Evolutionary conservation across 1,140 invertebrate species (phyloP), one percentile per base, ranked within the genome.

Genomic region (Drosophila asahinai): DNA sequence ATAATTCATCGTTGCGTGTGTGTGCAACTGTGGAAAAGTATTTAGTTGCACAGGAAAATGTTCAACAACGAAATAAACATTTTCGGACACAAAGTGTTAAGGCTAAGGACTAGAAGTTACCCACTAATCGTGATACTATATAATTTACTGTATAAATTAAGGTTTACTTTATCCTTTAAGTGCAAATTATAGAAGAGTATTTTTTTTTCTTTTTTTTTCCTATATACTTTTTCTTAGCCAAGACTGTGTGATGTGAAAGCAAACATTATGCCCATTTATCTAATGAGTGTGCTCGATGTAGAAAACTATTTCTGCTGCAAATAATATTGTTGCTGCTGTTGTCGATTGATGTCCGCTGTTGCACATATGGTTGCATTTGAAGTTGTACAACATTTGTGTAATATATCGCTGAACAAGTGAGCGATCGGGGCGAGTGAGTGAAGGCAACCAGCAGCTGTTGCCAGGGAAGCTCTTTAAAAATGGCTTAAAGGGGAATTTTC

Each of bases 11-110:
- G 33, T 63, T 59, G 65, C 57, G 65, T 15, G 47, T 70, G 59
- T 15, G 47, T 72, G 45, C 49, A 33, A 52, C 45, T 60, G 77
- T 63, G 47, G 68, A 66, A 78, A 64, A 74, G 67, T 77, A 70
- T 81, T 81, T 58, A 51, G 63, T 77, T 77, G 72, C 77, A 80
- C 15, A 71, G 43, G 63, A 65, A 72, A 76, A 67, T 71, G 57
- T 78, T 76, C 25, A 66, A 66, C 75, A 66, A 55, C 60, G 48
- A 74, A 66, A 66, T 79, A 66, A 77, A 68, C 19, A 52, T 52
- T 66, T 48, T 47, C 14, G 55, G 43, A 40, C 38, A 61, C n/a
- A 30, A 8, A 45, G 15, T 17, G 36, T 5, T 14, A 0, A 9
- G 9, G 1, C 9, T 61, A 2, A 2, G 14, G 63, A 48, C 30